These are phyloP conservation scores for Zosterops borbonicus DNA, from an alignment of 2,113 vertebrate species.

Conservation along the genomic window DNA sequence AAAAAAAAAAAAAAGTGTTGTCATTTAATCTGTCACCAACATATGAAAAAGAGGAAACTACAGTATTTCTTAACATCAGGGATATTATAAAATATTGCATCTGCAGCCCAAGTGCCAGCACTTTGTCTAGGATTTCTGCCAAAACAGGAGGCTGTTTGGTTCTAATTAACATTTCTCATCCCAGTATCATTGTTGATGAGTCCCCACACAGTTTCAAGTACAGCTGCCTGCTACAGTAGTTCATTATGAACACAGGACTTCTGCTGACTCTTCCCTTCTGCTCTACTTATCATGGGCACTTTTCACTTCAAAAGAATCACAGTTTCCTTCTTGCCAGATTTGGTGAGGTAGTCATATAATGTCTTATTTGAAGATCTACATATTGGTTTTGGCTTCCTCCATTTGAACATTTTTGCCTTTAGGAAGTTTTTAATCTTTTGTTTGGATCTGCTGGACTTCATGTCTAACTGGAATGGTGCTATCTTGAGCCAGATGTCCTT, in stretches of 20 bases:
- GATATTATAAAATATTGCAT: background rate
- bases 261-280: slow-evolving; percentile 42
- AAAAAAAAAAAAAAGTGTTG: background rate
- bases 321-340: background rate
- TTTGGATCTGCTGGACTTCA: slow-evolving; percentile 8
- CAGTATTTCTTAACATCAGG: background rate
- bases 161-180: slow-evolving; percentile 58
- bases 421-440: background rate
- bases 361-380: background rate
- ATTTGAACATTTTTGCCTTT: background rate
- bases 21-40: background rate
- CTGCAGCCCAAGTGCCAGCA: background rate
- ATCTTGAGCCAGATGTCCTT: background rate
- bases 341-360: background rate
- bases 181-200: slow-evolving; percentile 28
- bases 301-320: background rate
- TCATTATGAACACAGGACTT: slow-evolving; percentile 38
- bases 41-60: background rate
- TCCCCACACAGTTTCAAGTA: slow-evolving; percentile 32
- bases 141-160: slow-evolving; percentile 24
- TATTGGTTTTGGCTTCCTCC: background rate
- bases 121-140: slow-evolving; percentile 57
- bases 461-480: background rate
- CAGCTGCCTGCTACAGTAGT: slow-evolving; percentile 26
- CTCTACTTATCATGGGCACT: background rate